These are phyloP conservation scores for Podiceps cristatus DNA, from an alignment of 2,113 vertebrate genomes.

Conservation along the genomic window DNA sequence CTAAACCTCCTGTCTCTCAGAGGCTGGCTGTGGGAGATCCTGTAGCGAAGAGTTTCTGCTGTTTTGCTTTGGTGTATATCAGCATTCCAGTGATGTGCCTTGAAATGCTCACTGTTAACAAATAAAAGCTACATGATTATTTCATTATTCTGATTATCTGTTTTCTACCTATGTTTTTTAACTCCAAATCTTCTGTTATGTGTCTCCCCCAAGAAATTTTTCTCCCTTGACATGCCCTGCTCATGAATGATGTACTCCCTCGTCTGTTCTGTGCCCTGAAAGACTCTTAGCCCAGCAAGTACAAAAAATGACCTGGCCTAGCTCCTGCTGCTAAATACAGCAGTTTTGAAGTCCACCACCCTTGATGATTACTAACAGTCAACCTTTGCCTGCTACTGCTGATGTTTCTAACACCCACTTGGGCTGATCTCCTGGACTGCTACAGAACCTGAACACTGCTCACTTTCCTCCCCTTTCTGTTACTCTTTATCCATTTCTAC, in stretches of 20 bases:
- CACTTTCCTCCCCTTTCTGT: background rate
- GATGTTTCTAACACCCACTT: background rate
- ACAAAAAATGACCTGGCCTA: background rate
- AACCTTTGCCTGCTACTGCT: background rate
- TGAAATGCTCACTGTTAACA: background rate
- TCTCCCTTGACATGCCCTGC: background rate
- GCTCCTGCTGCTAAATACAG: background rate
- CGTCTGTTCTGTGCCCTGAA: background rate
- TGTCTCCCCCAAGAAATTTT: background rate
- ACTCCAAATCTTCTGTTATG: background rate
- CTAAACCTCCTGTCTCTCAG: background rate
- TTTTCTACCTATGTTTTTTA: background rate
- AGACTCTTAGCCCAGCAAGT: background rate
- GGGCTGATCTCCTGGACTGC: background rate
- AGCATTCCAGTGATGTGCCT: background rate
- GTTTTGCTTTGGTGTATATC: accelerated
- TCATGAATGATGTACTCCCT: accelerated
- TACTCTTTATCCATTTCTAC: background rate
- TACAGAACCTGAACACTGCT: background rate
- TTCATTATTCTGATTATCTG: background rate
- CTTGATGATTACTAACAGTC: background rate
- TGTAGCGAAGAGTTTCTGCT: background rate
- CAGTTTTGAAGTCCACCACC: background rate
- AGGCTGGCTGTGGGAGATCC: background rate
- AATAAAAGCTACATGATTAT: background rate